Evolutionary conservation across 2,797 vertebrate species (phyloP).

Genomic region (Phataginus tetradactyla): DNA sequence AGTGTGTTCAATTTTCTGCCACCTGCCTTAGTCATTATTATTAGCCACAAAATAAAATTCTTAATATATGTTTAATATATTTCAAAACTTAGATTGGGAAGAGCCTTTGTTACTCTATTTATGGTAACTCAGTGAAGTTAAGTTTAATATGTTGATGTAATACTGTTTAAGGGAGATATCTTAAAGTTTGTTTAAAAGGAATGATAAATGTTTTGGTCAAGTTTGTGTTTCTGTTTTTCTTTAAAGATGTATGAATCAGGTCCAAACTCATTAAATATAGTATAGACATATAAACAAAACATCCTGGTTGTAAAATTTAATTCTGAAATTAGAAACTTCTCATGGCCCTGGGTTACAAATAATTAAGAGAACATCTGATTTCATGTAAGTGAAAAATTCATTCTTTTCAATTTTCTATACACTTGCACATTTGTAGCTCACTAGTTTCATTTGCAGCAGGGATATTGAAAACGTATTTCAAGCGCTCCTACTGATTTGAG

Average conservation of each 20-base stretch:
- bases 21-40: not conserved
- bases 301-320: not conserved
- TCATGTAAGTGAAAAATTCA: not conserved
- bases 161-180: not conserved
- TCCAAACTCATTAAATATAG: not conserved
- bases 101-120: not conserved
- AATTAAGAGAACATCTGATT: slow-evolving; percentile 51
- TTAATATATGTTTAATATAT: not conserved
- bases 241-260: too few species aligned
- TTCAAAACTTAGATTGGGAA: not conserved
- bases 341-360: slow-evolving; percentile 14
- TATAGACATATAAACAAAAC: not conserved
- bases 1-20: not conserved
- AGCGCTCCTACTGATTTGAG: slow-evolving; percentile 57
- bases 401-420: slow-evolving; percentile 54
- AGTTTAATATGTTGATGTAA: not conserved
- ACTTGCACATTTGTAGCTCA: slow-evolving; percentile 2
- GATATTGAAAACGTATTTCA: slow-evolving; percentile 56
- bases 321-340: slow-evolving; percentile 32
- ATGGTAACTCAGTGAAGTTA: not conserved
- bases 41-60: not conserved
- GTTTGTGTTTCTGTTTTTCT: not conserved
- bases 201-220: not conserved
- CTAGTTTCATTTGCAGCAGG: slow-evolving; percentile 46
- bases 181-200: not conserved